phyloP scores from a whole-genome alignment of 1,140 invertebrate genomes.

The Branchinecta lindahli region DNA sequence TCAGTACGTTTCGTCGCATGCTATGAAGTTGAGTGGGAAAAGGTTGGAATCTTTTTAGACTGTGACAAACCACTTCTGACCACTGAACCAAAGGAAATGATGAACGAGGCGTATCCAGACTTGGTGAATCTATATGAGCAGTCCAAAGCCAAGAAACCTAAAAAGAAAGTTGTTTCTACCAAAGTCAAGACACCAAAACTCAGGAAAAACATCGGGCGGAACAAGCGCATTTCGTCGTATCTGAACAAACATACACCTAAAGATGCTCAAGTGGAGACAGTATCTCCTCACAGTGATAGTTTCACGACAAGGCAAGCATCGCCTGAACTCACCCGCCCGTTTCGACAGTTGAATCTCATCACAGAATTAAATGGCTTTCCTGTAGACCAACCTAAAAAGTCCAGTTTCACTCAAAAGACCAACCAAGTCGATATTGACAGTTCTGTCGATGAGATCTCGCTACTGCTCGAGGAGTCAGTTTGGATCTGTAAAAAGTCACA shows the following conservation, averaged over 20 bases:
- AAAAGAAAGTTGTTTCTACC: background rate
- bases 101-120: background rate
- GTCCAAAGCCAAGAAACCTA: background rate
- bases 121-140: background rate
- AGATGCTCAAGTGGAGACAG: too few species aligned
- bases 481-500: too few species aligned
- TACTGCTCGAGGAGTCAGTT: too few species aligned
- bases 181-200: background rate
- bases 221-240: background rate
- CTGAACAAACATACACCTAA: background rate
- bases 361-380: too few species aligned
- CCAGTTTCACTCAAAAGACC: too few species aligned
- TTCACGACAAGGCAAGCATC: too few species aligned
- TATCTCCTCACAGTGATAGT: too few species aligned
- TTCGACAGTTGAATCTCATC: too few species aligned
- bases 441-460: too few species aligned
- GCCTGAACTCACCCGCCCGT: too few species aligned
- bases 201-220: background rate
- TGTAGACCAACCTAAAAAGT: too few species aligned
- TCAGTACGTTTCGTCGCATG: background rate
- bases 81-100: background rate
- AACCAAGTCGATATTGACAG: too few species aligned
- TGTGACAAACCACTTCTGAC: background rate
- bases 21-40: constrained; percentile 9
- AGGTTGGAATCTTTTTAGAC: background rate